Evolutionary conservation across 2,113 vertebrate genomes (phyloP).

Genomic region (Myrmecobius fasciatus): DNA sequence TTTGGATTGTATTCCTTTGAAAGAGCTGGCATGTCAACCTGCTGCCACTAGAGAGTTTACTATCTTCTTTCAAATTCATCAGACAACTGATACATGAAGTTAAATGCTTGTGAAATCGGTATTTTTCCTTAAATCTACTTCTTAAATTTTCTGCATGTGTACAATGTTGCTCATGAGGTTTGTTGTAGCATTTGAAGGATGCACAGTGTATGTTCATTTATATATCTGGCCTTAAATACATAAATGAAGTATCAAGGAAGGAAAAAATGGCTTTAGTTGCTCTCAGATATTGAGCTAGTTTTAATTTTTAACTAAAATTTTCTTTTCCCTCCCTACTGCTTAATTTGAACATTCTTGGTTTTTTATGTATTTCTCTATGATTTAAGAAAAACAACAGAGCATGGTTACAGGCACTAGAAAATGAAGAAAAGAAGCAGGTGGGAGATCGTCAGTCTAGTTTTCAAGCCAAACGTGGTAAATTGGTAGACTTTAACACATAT

Average conservation of each 20-base stretch:
- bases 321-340: background rate
- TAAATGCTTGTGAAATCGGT: constrained; percentile 8
- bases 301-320: constrained; percentile 26
- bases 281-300: background rate
- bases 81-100: constrained; percentile 43
- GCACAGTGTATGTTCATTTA: background rate
- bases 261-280: background rate
- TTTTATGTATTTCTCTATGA: constrained; percentile 41
- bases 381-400: constrained; percentile 4
- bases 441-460: constrained; percentile 25
- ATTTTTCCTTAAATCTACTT: background rate
- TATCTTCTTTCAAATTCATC: constrained; percentile 23
- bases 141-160: constrained; percentile 10
- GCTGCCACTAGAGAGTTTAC: background rate
- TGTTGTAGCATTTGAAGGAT: background rate
- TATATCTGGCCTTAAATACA: background rate
- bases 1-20: constrained; percentile 80
- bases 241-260: background rate
- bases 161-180: background rate
- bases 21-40: constrained; percentile 11
- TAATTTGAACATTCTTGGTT: constrained; percentile 39
- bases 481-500: constrained; percentile 38
- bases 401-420: constrained; percentile 5
- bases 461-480: constrained; percentile 55
- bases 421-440: constrained; percentile 18